phyloP scores from a whole-genome alignment of 1,140 invertebrate species.

The Delia radicum region DNA sequence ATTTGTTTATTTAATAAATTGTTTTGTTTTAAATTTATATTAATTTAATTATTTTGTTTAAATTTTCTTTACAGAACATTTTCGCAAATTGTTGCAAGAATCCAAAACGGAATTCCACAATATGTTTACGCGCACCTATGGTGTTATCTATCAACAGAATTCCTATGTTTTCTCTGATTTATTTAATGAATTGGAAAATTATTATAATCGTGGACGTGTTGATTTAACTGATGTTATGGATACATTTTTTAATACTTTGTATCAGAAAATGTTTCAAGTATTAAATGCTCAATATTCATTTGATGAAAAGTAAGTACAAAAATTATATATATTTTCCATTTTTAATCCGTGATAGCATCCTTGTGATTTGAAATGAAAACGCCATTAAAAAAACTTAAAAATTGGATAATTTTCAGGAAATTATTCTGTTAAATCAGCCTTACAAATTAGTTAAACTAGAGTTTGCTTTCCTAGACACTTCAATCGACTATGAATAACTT shows the following conservation, averaged over 20 bases:
- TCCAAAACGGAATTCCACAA: conserved; percentile 85
- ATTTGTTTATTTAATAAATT: background rate
- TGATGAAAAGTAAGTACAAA: conserved; percentile 72
- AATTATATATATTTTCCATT: background rate
- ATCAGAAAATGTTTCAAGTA: conserved; percentile 95
- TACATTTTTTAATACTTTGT: conserved; percentile 88
- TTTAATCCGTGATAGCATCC: background rate
- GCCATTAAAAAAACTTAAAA: background rate
- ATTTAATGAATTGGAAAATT: conserved; percentile 86
- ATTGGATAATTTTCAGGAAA: background rate
- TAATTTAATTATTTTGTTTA: background rate
- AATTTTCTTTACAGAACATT: conserved; percentile 71
- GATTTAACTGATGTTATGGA: conserved; percentile 86
- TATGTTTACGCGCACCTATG: conserved; percentile 95
- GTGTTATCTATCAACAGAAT: conserved; percentile 92
- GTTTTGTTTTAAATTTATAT: background rate
- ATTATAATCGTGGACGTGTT: conserved; percentile 80
- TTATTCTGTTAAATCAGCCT: too few relatives aligned
- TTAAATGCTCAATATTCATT: conserved; percentile 89
- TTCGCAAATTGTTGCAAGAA: conserved; percentile 77
- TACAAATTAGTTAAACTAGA: too few relatives aligned
- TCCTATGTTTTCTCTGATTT: conserved; percentile 89
- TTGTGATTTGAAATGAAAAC: background rate
- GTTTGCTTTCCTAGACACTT: too few relatives aligned
- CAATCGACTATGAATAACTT: too few relatives aligned